A percentile compares a stretch with the other conserved stretches of the same genome.
These are phyloP conservation scores for Lasius platythorax DNA, from an alignment of 2,888 invertebrate species.

Conservation along the genomic window DNA sequence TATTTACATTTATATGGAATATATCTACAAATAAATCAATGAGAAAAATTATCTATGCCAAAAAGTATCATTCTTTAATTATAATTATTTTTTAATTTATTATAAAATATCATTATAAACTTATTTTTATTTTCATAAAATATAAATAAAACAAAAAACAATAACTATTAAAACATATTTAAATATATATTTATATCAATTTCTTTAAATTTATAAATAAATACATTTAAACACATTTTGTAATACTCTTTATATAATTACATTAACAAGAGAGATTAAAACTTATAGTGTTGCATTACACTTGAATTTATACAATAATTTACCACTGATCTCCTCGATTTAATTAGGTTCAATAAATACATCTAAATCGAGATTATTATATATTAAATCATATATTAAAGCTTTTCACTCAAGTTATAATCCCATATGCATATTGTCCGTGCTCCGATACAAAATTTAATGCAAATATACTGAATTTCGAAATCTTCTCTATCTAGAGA, in stretches of 20 bases:
- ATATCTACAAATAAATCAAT: neutral
- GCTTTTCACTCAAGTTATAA: constrained; percentile 42
- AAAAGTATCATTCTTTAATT: neutral
- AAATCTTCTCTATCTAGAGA: neutral
- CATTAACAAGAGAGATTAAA: constrained; percentile 27
- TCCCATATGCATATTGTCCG: constrained; percentile 14
- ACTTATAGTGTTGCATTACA: constrained; percentile 22
- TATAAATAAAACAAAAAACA: neutral
- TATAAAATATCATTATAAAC: neutral
- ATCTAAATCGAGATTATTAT: constrained; percentile 24
- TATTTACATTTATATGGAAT: neutral
- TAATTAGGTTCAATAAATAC: constrained; percentile 28
- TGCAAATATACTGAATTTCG: neutral
- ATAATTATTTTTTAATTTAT: neutral
- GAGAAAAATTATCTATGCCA: neutral
- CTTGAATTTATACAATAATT: constrained; percentile 33
- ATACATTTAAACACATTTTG: neutral
- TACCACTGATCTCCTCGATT: constrained; percentile 8
- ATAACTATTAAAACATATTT: neutral
- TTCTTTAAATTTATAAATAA: neutral
- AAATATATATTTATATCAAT: neutral
- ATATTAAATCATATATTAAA: constrained; percentile 26
- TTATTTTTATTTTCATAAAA: neutral
- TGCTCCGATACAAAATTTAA: constrained; percentile 10
- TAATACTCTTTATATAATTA: constrained; percentile 12